These are phyloP conservation scores for Nezara viridula DNA, from an alignment of 2,888 invertebrate genomes.

Conservation along the genomic window DNA sequence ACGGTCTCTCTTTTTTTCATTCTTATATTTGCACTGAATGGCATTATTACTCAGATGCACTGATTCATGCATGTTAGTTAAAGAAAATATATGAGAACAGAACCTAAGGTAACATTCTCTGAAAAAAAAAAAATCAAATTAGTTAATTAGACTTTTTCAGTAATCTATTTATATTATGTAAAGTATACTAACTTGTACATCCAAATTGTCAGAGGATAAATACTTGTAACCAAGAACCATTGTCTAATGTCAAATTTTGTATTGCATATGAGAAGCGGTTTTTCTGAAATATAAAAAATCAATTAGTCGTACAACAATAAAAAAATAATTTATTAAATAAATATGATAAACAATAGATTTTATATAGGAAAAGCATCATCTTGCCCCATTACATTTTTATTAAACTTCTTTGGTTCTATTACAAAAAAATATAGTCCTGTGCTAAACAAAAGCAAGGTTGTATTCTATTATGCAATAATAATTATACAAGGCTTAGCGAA, in stretches of 20 bases:
- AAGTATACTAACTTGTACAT: slow-evolving; percentile 71
- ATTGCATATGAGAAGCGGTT: slow-evolving; percentile 72
- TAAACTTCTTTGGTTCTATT: too few relatives aligned
- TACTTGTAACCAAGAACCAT: slow-evolving; percentile 74
- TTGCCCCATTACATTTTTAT: too few relatives aligned
- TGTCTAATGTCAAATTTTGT: slow-evolving; percentile 75
- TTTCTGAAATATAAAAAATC: slow-evolving; percentile 68
- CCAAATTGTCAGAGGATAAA: slow-evolving; percentile 74
- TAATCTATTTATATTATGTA: not conserved
- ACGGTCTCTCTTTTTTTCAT: slow-evolving; percentile 71
- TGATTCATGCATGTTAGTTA: slow-evolving; percentile 72
- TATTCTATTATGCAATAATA: too few relatives aligned
- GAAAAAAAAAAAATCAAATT: slow-evolving; percentile 59
- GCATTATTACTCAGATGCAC: slow-evolving; percentile 74
- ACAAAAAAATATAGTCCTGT: too few relatives aligned
- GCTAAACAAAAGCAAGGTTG: too few relatives aligned
- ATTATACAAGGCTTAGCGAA: too few relatives aligned
- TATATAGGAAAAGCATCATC: too few relatives aligned
- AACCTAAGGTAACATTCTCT: slow-evolving; percentile 73
- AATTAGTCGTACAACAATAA: not conserved
- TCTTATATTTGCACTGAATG: slow-evolving; percentile 70
- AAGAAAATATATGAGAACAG: slow-evolving; percentile 71
- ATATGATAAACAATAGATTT: too few relatives aligned
- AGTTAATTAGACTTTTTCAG: not conserved
- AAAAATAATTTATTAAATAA: not conserved